These are phyloP conservation scores for Terrapene triunguis DNA, from an alignment of 2,113 vertebrate species.

Conservation along the genomic window DNA sequence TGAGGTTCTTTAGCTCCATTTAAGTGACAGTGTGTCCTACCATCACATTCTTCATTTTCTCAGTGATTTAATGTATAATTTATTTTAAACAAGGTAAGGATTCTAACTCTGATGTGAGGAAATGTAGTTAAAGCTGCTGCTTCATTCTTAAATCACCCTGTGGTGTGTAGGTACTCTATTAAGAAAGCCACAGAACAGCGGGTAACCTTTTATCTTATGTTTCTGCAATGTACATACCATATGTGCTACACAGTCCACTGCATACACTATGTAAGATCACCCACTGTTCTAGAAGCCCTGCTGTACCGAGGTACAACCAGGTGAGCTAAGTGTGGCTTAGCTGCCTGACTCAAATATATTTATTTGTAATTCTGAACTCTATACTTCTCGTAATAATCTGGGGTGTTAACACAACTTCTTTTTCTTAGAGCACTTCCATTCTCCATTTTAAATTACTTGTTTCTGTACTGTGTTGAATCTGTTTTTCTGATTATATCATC, in stretches of 20 bases:
- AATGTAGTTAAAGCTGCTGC: conserved; percentile 47
- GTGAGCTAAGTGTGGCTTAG: conserved; percentile 59
- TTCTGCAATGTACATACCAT: conserved; percentile 58
- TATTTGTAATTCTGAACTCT: conserved; percentile 25
- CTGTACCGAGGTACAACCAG: conserved; percentile 47
- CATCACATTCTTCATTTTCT: conserved; percentile 40
- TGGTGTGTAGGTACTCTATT: conserved; percentile 65
- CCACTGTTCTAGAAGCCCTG: conserved; percentile 64
- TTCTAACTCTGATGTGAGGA: conserved; percentile 45
- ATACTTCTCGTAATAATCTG: conserved; percentile 43
- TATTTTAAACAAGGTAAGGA: conserved; percentile 11
- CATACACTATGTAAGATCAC: conserved; percentile 35
- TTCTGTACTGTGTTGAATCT: neutral
- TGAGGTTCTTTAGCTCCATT: neutral
- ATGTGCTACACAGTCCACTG: conserved; percentile 69
- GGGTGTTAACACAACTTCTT: neutral
- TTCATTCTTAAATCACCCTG: conserved; percentile 46
- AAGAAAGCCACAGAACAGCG: conserved; percentile 73
- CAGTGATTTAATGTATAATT: conserved; percentile 50
- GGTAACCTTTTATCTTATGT: conserved; percentile 74
- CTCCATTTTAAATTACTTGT: neutral
- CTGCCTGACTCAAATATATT: conserved; percentile 62
- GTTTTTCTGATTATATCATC: neutral
- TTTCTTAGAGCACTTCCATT: neutral
- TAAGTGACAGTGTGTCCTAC: conserved; percentile 14